A percentile compares a stretch with the other conserved stretches of the same genome.
Conservation (phyloP, 1,140 invertebrate genomes). For the Drosophila ohnishii region DNA sequence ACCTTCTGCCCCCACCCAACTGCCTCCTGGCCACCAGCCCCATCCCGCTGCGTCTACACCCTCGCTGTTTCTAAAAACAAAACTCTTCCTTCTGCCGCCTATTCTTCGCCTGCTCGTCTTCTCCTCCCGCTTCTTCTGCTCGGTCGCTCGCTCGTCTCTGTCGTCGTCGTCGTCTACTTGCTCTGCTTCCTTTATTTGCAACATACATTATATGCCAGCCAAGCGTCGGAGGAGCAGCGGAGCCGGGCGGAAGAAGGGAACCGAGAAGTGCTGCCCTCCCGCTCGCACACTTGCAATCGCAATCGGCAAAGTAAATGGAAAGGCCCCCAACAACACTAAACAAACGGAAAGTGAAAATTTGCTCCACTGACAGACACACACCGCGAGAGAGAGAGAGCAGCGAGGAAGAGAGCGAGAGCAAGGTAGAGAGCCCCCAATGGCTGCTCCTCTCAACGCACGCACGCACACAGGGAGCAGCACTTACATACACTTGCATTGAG, state of each 20-base stretch:
- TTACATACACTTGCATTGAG: constrained; percentile 76
- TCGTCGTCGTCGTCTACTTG: constrained; percentile 40
- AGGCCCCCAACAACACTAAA: constrained; percentile 71
- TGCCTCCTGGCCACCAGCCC: constrained; percentile 5
- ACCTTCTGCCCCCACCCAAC: constrained; percentile 6
- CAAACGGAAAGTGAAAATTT: constrained; percentile 82
- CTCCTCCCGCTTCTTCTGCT: constrained; percentile 36
- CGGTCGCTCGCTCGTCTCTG: background rate
- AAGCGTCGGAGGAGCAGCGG: constrained; percentile 5
- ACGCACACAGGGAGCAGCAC: constrained; percentile 16
- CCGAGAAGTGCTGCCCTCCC: constrained; percentile 18
- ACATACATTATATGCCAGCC: constrained; percentile 51
- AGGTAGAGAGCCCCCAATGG: background rate
- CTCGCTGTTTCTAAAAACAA: constrained; percentile 60
- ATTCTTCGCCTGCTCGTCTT: constrained; percentile 38
- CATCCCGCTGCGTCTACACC: constrained; percentile 33
- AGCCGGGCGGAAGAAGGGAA: constrained; percentile 1
- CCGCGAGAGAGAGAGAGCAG: constrained; percentile 18
- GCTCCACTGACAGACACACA: constrained; percentile 70
- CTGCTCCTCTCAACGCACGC: constrained; percentile 21
- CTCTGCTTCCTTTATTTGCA: constrained; percentile 80
- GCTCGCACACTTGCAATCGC: constrained; percentile 59
- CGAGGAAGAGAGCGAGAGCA: constrained; percentile 20
- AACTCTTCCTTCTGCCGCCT: constrained; percentile 73
- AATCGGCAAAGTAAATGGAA: constrained; percentile 76